These are phyloP conservation scores for Meliscaeva auricollis DNA, from an alignment of 2,888 invertebrate genomes.

Conservation along the genomic window DNA sequence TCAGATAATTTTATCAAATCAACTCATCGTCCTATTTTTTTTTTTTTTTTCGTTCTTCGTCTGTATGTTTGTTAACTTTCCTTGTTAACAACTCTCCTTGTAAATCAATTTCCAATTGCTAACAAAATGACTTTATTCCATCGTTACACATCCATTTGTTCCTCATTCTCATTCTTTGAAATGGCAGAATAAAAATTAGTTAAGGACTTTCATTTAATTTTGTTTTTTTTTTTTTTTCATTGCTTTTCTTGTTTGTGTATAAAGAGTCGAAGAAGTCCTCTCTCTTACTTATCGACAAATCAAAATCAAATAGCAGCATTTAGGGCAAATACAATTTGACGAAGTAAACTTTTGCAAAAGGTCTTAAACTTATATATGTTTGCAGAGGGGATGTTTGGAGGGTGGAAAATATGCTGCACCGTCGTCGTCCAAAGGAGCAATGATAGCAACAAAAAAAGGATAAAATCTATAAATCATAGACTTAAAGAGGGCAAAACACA, in stretches of 20 bases:
- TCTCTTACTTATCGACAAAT: slow-evolving; percentile 72
- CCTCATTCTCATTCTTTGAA: slow-evolving; percentile 30
- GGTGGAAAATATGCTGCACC: not conserved
- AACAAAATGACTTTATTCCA: slow-evolving; percentile 60
- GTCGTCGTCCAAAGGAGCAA: slow-evolving; percentile 37
- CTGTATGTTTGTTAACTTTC: slow-evolving; percentile 6
- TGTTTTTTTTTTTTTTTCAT: not conserved
- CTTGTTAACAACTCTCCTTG: slow-evolving; percentile 59
- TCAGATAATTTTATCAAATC: slow-evolving; percentile 53
- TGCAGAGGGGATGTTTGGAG: not conserved
- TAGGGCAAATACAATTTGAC: slow-evolving; percentile 72
- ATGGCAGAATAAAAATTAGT: slow-evolving; percentile 62
- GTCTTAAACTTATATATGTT: slow-evolving; percentile 40
- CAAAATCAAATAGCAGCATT: slow-evolving; percentile 73
- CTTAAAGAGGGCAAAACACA: slow-evolving; percentile 23
- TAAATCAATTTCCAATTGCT: slow-evolving; percentile 64
- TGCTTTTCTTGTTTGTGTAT: slow-evolving; percentile 56
- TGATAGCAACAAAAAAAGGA: slow-evolving; percentile 55
- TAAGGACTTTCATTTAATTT: slow-evolving; percentile 58
- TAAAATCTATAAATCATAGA: slow-evolving; percentile 75
- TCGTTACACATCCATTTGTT: slow-evolving; percentile 55
- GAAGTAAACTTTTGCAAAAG: slow-evolving; percentile 57
- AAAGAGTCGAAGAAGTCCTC: slow-evolving; percentile 3
- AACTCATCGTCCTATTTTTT: slow-evolving; percentile 44
- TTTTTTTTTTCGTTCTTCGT: too few species aligned